A percentile compares a stretch with the other conserved stretches of the same genome.
These are phyloP conservation scores for Stylophora pistillata DNA, from an alignment of 64 coral and sea anemone genomes.

Conservation along the genomic window DNA sequence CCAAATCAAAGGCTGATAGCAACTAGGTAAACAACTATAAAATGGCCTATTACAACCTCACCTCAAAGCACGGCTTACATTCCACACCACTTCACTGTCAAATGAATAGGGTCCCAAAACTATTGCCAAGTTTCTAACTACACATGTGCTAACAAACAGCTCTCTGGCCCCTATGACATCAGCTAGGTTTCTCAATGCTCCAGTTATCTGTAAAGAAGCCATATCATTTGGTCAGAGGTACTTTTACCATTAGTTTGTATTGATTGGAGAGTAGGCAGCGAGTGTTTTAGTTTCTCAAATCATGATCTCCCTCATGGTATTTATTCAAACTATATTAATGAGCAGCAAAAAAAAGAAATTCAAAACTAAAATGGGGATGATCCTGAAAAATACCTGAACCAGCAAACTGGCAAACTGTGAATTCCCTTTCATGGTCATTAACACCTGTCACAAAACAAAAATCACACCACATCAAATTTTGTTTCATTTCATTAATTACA, in stretches of 20 bases:
- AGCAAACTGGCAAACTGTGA: constrained; percentile 42
- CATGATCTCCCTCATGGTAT: too few relatives aligned
- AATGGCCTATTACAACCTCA: constrained; percentile 23
- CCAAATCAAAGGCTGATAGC: too few relatives aligned
- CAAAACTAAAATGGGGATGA: neutral
- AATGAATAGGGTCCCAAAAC: constrained; percentile 68
- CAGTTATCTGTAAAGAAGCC: constrained; percentile 66
- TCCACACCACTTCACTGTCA: constrained; percentile 91
- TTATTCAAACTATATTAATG: too few relatives aligned
- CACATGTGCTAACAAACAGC: constrained; percentile 67
- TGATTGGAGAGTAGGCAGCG: too few relatives aligned
- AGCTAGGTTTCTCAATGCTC: constrained; percentile 82
- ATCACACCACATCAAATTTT: neutral
- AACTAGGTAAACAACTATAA: too few relatives aligned
- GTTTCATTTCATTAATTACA: too few relatives aligned
- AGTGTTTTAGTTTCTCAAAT: too few relatives aligned
- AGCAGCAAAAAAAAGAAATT: too few relatives aligned
- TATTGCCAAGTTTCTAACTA: constrained; percentile 53
- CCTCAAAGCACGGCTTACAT: constrained; percentile 91
- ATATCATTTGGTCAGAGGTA: too few relatives aligned
- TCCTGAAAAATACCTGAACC: neutral
- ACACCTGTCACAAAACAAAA: neutral
- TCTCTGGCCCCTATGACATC: constrained; percentile 87
- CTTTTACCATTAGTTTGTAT: too few relatives aligned
- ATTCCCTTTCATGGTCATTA: constrained; percentile 43